Evolutionary conservation across 37 sponge, comb jelly and placozoan genomes (phyloP).

Genomic region (Crambe crambe): DNA sequence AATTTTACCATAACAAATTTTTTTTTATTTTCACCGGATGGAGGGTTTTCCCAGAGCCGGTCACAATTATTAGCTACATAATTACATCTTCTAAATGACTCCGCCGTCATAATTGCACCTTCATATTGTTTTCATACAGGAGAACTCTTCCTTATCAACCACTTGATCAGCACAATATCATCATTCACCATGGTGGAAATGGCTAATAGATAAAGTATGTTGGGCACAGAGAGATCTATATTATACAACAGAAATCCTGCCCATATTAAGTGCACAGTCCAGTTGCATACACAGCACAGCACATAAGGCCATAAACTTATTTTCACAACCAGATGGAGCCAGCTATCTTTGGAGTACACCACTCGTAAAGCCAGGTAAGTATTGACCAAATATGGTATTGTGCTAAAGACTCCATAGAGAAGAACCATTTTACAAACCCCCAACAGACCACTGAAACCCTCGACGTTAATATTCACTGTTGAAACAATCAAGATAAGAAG

Average conservation of each 20-base stretch:
- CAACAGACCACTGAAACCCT: slow-evolving; percentile 56
- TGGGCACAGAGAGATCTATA: slow-evolving; percentile 20
- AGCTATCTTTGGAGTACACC: slow-evolving; percentile 61
- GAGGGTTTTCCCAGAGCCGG: too few relatives aligned
- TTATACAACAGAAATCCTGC: neutral
- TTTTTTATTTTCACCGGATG: too few relatives aligned
- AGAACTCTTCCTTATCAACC: slow-evolving; percentile 52
- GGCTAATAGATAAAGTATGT: slow-evolving; percentile 34
- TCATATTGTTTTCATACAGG: slow-evolving; percentile 3
- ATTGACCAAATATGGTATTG: slow-evolving; percentile 73
- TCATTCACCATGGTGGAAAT: slow-evolving; percentile 38
- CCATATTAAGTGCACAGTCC: slow-evolving; percentile 78
- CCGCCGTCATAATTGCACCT: too few relatives aligned
- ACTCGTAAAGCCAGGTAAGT: slow-evolving; percentile 81
- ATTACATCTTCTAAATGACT: too few relatives aligned
- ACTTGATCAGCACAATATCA: slow-evolving; percentile 68
- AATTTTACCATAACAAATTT: too few relatives aligned
- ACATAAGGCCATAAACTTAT: slow-evolving; percentile 65
- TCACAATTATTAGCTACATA: too few relatives aligned
- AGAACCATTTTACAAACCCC: slow-evolving; percentile 75
- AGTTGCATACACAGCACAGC: slow-evolving; percentile 61
- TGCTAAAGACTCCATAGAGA: slow-evolving; percentile 74
- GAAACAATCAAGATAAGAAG: slow-evolving; percentile 34
- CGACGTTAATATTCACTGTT: slow-evolving; percentile 30
- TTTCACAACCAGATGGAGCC: slow-evolving; percentile 23